Base-by-base conservation (phyloP, 2,888 invertebrate species). In the Leptopilina syphax region DNA sequence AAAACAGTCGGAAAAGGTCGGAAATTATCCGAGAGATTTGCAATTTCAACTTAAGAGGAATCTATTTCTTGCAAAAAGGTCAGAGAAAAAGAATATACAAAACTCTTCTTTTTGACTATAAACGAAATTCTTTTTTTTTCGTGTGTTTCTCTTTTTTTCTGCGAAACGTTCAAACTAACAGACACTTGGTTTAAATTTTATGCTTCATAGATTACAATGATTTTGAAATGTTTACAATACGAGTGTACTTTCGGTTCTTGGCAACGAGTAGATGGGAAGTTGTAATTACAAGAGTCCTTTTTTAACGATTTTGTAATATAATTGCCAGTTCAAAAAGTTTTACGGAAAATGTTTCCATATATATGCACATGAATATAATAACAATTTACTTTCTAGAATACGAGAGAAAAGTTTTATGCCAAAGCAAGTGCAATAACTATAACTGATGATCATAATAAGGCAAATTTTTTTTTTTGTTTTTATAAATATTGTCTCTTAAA, bases 171-270 rank as follows among this genome's bases (percentile, higher is more conserved):
- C 47, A 24, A 68, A 18, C 24, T 68, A 27, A 70, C 1, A 13
- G 12, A 50, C 5, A 13, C 47, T 70, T n/a, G 2, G 12, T 67
- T 41, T 2, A 12, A 50, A 50, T 70, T 70, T 24, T 13, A 44
- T 50, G 68, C 3, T 44, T 68, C 47, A 54, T 54, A 54, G 27
- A 24, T 70, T 50, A 54, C 54, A 54, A 27, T 54, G 41, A 68
- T 24, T 50, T 68, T 70, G 50, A 70, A 70, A 70, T 54, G 13
- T 70, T 70, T 70, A 54, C 27, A 70, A 70, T 27, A 3, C 50
- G 70, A 54, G 54, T 68, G 18, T 68, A 68, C 54, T 70, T 57
- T 57, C 50, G 27, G 54, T 54, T 27, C 27, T 1, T 54, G 13
- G 13, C 18, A 8, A 54, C 7, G 47, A 57, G 13, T 34, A 27